A percentile compares a stretch with the other conserved stretches of the same genome.
These are phyloP conservation scores for Melozone crissalis DNA, from an alignment of 2,113 vertebrate genomes.

Conservation along the genomic window DNA sequence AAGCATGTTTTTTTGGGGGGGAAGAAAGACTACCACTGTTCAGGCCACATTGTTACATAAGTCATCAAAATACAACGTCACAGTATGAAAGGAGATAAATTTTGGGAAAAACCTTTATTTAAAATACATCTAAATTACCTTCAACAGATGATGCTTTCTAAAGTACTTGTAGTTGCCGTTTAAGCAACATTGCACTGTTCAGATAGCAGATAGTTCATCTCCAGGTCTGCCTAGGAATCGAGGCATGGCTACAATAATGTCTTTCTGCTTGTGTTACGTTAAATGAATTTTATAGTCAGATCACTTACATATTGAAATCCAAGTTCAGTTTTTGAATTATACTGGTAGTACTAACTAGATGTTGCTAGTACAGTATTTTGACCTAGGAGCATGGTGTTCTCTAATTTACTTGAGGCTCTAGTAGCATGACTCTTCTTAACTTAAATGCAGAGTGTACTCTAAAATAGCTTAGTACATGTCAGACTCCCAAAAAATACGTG, in stretches of 20 bases:
- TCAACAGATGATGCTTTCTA: background rate
- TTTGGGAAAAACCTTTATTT: accelerated
- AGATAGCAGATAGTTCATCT: background rate
- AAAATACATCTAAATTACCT: background rate
- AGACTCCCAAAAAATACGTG: background rate
- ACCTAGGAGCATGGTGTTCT: background rate
- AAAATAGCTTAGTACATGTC: background rate
- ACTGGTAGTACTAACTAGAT: background rate
- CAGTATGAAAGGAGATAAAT: background rate
- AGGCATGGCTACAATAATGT: background rate
- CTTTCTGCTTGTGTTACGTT: background rate
- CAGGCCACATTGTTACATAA: background rate
- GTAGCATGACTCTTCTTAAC: background rate
- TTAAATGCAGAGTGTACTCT: background rate
- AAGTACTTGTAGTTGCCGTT: background rate
- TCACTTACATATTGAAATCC: background rate
- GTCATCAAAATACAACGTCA: background rate
- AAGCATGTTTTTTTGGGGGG: background rate
- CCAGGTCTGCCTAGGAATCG: background rate
- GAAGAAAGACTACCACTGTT: background rate
- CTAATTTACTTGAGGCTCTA: background rate
- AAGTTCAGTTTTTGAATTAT: background rate
- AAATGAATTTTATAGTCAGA: background rate
- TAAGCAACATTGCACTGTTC: background rate
- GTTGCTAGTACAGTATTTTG: background rate